A percentile compares a stretch with the other conserved stretches of the same genome.
phyloP scores from a whole-genome alignment of 2,113 vertebrate species.

The Gyps fulvus region DNA sequence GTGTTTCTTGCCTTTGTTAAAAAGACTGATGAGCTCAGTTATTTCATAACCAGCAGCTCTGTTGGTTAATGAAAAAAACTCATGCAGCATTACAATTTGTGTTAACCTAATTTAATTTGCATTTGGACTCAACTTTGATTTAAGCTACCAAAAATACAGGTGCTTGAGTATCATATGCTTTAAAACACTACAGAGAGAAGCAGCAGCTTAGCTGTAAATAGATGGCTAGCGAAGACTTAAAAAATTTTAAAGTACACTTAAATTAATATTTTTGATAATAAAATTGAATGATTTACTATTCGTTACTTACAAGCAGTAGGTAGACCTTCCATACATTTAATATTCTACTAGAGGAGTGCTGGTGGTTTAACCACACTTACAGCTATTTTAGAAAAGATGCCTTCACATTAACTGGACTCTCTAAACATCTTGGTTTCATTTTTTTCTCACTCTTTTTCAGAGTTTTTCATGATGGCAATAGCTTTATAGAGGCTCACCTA shows the following conservation, averaged over 20 bases:
- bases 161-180: not conserved
- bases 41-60: not conserved
- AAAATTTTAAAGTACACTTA: not conserved
- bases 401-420: not conserved
- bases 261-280: not conserved
- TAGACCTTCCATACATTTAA: not conserved
- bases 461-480: not conserved
- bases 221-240: not conserved
- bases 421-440: not conserved
- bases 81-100: not conserved
- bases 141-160: not conserved
- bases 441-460: not conserved
- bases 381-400: not conserved
- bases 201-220: not conserved
- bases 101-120: not conserved
- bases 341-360: not conserved
- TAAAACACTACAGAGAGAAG: not conserved
- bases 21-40: not conserved
- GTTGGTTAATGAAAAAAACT: not conserved
- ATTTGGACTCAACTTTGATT: not conserved
- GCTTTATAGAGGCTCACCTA: not conserved
- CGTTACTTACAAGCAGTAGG: not conserved
- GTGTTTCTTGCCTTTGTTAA: not conserved
- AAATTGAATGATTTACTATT: not conserved
- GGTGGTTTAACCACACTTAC: not conserved